phyloP scores from a whole-genome alignment of 2,888 invertebrate species.

The Phoenoteleia sp. region DNA sequence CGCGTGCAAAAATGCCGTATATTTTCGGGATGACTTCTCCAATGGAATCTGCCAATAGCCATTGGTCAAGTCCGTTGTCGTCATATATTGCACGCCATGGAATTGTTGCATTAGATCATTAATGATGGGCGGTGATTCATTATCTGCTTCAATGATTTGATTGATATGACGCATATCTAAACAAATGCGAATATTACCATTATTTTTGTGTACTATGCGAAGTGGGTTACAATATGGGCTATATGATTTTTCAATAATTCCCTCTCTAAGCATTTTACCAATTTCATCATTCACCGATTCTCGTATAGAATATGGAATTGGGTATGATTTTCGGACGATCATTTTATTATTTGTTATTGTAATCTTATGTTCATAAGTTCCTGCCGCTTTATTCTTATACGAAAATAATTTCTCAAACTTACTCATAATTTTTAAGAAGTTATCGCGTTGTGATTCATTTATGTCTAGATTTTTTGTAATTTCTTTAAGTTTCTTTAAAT shows the following conservation, averaged over 20 bases:
- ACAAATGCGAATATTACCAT: constrained; percentile 65
- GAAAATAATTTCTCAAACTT: constrained; percentile 26
- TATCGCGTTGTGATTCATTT: neutral
- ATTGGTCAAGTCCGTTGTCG: constrained; percentile 64
- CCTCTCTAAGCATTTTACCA: constrained; percentile 72
- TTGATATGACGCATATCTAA: constrained; percentile 79
- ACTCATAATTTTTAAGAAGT: neutral
- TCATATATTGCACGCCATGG: constrained; percentile 45
- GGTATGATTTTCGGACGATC: constrained; percentile 74
- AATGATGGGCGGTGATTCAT: constrained; percentile 70
- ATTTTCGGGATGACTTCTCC: neutral
- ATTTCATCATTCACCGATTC: constrained; percentile 73
- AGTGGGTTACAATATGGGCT: constrained; percentile 78
- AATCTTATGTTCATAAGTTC: constrained; percentile 74
- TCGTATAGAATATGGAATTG: constrained; percentile 76
- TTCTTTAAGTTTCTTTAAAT: no score
- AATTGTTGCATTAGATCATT: constrained; percentile 58
- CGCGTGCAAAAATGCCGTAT: neutral
- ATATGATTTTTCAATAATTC: constrained; percentile 75
- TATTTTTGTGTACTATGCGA: constrained; percentile 77
- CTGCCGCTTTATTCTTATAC: neutral
- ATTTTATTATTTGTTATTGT: constrained; percentile 69
- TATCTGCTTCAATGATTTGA: constrained; percentile 74
- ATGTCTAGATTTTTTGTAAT: no score
- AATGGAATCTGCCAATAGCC: constrained; percentile 25